Evolutionary conservation across 2,113 vertebrate species (phyloP).

Genomic region (Phaethon lepturus): DNA sequence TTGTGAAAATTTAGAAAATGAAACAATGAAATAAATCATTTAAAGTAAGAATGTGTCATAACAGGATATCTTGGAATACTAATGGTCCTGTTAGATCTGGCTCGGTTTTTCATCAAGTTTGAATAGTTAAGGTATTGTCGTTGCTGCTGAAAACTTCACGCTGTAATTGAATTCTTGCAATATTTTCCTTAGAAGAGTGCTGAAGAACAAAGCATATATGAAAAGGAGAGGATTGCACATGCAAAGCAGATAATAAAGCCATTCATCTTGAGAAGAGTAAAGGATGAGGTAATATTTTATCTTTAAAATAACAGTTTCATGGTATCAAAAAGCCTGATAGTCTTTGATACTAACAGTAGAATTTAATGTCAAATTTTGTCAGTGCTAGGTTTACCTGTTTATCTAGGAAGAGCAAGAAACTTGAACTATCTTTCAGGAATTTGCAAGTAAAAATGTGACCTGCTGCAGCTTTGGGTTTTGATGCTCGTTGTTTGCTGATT

Average conservation of each 20-base stretch:
- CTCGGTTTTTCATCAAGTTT: not conserved
- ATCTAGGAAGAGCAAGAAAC: not conserved
- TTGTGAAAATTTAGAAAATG: not conserved
- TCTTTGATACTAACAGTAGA: not conserved
- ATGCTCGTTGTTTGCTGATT: not conserved
- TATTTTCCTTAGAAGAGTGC: constrained; percentile 84
- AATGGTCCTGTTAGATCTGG: not conserved
- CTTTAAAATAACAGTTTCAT: not conserved
- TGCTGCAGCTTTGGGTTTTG: not conserved
- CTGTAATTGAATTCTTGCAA: not conserved
- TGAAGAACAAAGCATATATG: constrained; percentile 91
- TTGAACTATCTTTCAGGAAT: not conserved
- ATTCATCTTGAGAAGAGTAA: constrained; percentile 94
- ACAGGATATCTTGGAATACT: not conserved
- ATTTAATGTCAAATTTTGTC: not conserved
- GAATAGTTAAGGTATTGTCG: not conserved
- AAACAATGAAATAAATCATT: not conserved
- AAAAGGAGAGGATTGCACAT: constrained; percentile 92
- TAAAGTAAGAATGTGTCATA: not conserved
- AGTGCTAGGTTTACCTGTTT: not conserved
- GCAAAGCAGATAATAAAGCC: constrained; percentile 98
- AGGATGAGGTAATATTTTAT: constrained; percentile 86
- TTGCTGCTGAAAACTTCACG: not conserved
- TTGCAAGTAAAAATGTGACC: not conserved
- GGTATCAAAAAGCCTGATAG: not conserved